Percentiles rank a stretch among this genome's conserved stretches.
Evolutionary conservation across 2,113 vertebrate species (phyloP).

Genomic region (Zapus hudsonius): DNA sequence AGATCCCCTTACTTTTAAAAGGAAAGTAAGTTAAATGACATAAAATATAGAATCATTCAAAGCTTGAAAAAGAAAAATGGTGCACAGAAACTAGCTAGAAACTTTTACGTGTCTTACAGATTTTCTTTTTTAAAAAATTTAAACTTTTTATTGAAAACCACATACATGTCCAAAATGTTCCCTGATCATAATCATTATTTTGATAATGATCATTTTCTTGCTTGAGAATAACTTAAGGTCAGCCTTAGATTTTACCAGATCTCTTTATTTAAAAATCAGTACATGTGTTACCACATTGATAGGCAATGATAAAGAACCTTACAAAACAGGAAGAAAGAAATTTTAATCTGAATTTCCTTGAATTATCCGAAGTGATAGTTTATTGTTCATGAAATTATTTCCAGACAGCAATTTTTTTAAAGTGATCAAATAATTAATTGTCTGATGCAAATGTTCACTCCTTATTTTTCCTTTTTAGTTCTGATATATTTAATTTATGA

Average conservation of each 20-base stretch:
- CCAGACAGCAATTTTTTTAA: not conserved
- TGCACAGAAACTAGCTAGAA: conserved; percentile 3
- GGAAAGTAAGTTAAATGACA: not conserved
- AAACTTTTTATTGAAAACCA: too few relatives aligned
- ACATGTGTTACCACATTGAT: not conserved
- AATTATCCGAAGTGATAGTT: not conserved
- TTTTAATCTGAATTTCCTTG: conserved; percentile 30
- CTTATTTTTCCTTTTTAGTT: not conserved
- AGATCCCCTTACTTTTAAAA: not conserved
- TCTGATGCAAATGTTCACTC: not conserved
- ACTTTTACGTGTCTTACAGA: not conserved
- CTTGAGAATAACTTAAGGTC: not conserved
- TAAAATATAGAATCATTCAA: not conserved
- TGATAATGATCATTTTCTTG: not conserved
- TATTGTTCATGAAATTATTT: not conserved
- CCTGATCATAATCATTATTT: too few relatives aligned
- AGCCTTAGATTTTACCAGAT: not conserved
- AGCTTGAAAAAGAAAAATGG: not conserved
- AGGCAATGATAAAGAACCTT: not conserved
- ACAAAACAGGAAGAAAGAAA: not conserved
- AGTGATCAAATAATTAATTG: not conserved
- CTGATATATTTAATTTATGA: not conserved
- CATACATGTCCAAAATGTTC: too few relatives aligned
- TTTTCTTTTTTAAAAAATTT: not conserved
- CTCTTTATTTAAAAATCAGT: not conserved